Percentiles rank a stretch among this genome's conserved stretches.
These are phyloP conservation scores for Leucosticte australis DNA, from an alignment of 2,113 vertebrate genomes.

Conservation along the genomic window DNA sequence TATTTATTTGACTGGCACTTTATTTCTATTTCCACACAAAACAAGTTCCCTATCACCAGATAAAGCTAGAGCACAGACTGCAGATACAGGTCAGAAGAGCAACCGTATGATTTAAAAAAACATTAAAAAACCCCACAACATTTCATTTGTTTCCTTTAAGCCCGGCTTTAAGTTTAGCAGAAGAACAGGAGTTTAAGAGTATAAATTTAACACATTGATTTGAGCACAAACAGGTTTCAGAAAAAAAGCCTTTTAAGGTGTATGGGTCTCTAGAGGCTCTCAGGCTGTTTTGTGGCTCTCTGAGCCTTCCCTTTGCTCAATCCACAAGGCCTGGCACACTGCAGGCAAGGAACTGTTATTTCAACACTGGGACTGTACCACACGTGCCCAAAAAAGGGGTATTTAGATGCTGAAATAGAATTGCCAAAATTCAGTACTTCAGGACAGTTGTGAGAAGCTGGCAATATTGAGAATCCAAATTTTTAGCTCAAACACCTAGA, in stretches of 20 bases:
- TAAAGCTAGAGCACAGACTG: background rate
- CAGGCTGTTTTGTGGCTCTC: accelerated
- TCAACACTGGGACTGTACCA: background rate
- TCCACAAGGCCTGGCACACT: background rate
- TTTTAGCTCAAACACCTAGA: background rate
- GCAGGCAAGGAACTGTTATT: background rate
- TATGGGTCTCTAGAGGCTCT: accelerated
- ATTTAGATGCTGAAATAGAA: background rate
- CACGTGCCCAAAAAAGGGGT: accelerated
- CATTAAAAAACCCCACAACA: background rate
- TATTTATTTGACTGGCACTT: background rate
- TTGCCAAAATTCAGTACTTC: background rate
- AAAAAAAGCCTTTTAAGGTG: accelerated
- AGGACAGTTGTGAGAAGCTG: background rate
- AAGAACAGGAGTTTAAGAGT: background rate
- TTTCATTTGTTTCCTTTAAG: background rate
- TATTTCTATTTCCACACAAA: background rate
- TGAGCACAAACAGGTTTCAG: background rate
- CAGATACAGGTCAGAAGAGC: accelerated
- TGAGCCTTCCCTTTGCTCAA: background rate
- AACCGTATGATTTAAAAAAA: accelerated
- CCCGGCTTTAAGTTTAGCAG: background rate
- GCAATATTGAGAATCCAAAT: background rate
- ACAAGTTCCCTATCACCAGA: background rate
- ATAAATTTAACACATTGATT: background rate